Base-by-base conservation (phyloP, 2,888 invertebrate species). In the Cephus spinipes region DNA sequence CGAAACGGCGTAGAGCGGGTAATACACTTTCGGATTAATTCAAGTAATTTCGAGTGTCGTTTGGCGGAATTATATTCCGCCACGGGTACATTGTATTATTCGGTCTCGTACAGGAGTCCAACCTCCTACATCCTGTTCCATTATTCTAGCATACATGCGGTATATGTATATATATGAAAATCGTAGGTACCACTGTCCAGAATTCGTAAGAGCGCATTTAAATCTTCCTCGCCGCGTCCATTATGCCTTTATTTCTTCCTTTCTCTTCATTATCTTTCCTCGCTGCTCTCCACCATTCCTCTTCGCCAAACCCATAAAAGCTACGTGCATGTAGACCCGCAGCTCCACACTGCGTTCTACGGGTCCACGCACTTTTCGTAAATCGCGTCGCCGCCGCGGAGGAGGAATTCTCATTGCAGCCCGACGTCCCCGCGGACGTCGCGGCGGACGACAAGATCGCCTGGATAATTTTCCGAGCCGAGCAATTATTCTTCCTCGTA, bases 11-110 rank as follows among this genome's bases (percentile, higher is more conserved):
- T 9, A 55, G 55, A 55, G 55, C 55, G 23, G 55, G 55, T 55
- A 55, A 55, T 55, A 55, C 78, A 78, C 78, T 79, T 81, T 82
- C 76, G 80, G 77, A 81, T 81, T 83, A 83, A 83, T 81, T 83
- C 78, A 77, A 80, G 81, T 79, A 79, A 81, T 81, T 81, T 80
- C 79, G 78, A 79, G 77, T 80, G 79, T 81, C 82, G 79, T 83
- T 83, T 79, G 79, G 79, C 77, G 77, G 75, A 81, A 81, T 80
- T 79, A 82, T 82, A 80, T 77, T 74, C 74, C 68, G 68, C 55
- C 55, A 55, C 68, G 77, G 76, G 73, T 77, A 79, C 77, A 77
- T 74, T 77, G 75, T 75, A 74, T 79, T 77, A 79, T 68, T 77
- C 55, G 55, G 55, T 74, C 32, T 73, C 32, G 23, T 55, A 55